phyloP scores from a whole-genome alignment of 2,888 invertebrate genomes.

The Schizaphis graminum region DNA sequence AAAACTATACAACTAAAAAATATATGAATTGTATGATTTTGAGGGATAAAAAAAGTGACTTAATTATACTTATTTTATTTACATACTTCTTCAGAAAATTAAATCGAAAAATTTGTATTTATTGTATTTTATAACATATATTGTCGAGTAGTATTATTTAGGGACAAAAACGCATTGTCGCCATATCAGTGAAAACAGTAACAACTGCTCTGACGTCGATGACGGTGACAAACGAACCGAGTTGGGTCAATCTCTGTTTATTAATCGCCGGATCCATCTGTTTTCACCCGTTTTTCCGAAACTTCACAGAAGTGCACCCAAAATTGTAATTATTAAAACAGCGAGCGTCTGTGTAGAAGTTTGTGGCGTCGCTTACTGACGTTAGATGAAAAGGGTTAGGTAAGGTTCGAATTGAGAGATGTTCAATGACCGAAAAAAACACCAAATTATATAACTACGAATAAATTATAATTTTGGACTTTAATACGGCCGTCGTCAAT shows the following conservation, averaged over 20 bases:
- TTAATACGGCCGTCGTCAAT: background rate
- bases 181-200: background rate
- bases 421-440: background rate
- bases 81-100: background rate
- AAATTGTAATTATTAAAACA: background rate
- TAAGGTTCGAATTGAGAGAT: background rate
- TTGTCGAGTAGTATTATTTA: background rate
- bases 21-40: no score
- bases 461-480: background rate
- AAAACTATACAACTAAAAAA: no score
- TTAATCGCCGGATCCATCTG: background rate
- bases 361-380: background rate
- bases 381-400: background rate
- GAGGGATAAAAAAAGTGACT: no score
- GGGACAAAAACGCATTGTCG: background rate
- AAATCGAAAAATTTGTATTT: background rate
- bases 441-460: background rate
- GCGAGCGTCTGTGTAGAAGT: background rate
- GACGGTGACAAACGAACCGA: background rate
- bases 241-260: background rate
- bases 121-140: background rate
- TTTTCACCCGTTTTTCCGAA: background rate
- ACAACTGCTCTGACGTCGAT: background rate
- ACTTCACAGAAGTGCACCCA: background rate
- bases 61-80: background rate